Percentiles rank a stretch among this genome's conserved stretches.
phyloP scores from a whole-genome alignment of 2,888 invertebrate genomes.

The Caenorhabditis becei region DNA sequence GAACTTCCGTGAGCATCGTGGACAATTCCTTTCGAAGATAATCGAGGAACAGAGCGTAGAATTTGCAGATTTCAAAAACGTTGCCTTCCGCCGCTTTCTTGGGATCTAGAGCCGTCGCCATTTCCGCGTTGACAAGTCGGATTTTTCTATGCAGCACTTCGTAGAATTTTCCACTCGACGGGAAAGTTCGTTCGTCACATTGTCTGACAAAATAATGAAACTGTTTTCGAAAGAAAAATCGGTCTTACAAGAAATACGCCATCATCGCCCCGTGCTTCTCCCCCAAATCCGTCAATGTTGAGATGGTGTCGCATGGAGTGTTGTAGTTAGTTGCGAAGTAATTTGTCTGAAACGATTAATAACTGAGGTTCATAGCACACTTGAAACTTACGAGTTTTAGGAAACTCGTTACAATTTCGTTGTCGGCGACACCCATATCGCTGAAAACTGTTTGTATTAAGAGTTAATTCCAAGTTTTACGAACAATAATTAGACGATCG shows the following conservation, averaged over 20 bases:
- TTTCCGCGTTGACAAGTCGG: constrained; percentile 7
- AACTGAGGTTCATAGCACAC: not conserved
- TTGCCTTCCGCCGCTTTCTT: constrained; percentile 29
- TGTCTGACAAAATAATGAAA: not conserved
- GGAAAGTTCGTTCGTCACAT: not conserved
- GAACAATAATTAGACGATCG: not conserved
- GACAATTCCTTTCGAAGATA: constrained; percentile 34
- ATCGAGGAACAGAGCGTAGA: constrained; percentile 40
- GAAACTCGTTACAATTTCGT: constrained; percentile 14
- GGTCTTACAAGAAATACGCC: constrained; percentile 16
- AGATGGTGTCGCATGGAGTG: not conserved
- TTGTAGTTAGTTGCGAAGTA: not conserved
- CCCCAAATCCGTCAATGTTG: constrained; percentile 18
- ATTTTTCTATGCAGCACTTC: constrained; percentile 33
- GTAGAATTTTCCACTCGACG: constrained; percentile 31
- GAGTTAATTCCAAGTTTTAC: not conserved
- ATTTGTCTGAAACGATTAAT: constrained; percentile 4
- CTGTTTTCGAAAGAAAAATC: not conserved
- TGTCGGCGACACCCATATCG: constrained; percentile 32
- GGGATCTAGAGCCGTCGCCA: constrained; percentile 29
- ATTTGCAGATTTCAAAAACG: constrained; percentile 49
- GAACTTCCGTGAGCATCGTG: constrained; percentile 7
- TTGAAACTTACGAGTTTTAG: constrained; percentile 4
- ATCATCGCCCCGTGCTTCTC: constrained; percentile 23
- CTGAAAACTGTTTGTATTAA: not conserved